These are phyloP conservation scores for Poeciliopsis presidionis DNA, from an alignment of 2,797 vertebrate genomes.

Conservation along the genomic window DNA sequence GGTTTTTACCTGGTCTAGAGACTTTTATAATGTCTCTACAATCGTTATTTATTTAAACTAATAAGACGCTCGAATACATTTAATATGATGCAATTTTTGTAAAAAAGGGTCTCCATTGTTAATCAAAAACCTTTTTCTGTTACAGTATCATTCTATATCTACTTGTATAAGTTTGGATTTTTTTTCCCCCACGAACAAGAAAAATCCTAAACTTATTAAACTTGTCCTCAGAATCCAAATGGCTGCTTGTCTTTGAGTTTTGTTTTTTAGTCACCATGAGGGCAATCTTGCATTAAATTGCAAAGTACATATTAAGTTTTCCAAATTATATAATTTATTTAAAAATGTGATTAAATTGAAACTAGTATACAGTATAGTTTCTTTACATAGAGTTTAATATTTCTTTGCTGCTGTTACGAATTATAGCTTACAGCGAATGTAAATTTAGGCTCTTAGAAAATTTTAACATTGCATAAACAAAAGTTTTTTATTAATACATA, in stretches of 20 bases:
- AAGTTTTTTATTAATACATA: neutral
- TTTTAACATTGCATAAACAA: neutral
- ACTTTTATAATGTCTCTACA: neutral
- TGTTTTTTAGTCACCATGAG: neutral
- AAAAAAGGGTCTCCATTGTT: neutral
- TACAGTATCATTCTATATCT: slow-evolving; percentile 5
- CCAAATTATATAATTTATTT: neutral
- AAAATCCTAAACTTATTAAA: slow-evolving; percentile 47
- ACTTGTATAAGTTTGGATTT: slow-evolving; percentile 9
- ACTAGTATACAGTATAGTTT: neutral
- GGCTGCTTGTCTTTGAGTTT: neutral
- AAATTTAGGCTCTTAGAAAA: neutral
- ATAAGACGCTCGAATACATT: neutral
- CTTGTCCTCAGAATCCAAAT: slow-evolving; percentile 3
- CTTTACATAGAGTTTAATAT: neutral
- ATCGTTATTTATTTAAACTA: slow-evolving; percentile 24
- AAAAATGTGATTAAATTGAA: neutral
- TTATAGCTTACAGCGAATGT: neutral
- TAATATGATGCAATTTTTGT: neutral
- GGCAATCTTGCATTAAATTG: neutral
- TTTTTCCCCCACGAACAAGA: slow-evolving; percentile 27
- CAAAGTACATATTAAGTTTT: neutral
- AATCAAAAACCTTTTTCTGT: neutral
- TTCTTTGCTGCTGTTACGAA: neutral
- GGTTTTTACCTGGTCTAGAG: neutral